Base-by-base conservation (phyloP, 2,797 vertebrate species). In the Esox masquinongy region DNA sequence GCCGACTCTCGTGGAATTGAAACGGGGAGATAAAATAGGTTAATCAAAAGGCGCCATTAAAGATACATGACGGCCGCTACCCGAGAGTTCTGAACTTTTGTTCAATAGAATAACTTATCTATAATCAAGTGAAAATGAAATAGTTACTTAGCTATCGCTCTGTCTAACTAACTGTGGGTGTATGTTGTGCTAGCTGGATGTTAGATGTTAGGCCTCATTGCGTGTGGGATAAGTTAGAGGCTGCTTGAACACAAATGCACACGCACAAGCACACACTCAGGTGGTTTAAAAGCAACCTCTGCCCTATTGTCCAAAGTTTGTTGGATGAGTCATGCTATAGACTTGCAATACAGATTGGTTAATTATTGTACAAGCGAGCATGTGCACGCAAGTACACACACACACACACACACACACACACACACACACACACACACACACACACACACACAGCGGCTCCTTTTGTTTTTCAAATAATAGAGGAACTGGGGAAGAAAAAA, bases 1-100 rank as follows among this genome's bases (percentile, higher is more conserved):
- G 72, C 68, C 24, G 78, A 76, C 74, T 72, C 68, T 47, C 8
- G 74, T 63, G 75, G 77, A 78, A 77, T 76, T 69, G 73, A 85
- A 83, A 82, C 53, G 50, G 53, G 66, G 47, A 77, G 77, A 78
- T 78, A 82, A 72, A 80, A 79, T 74, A 71, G 70, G 24, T 77
- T 75, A 73, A 83, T 82, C 78, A 76, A 76, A 83, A 67, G 73
- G 63, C 53, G 59, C 59, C 59, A 73, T 80, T 82, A 78, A 79
- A 75, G 64, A 77, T 77, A 83, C 79, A 73, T 73, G 73, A 36
- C 53, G 24, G 66, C 14, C 66, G 22, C 26, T 56, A 11, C 24
- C 0, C 4, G 17, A 47, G n/a, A 22, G 39, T 74, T 76, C 49
- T 50, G 31, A n/a, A 56, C 47, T 59, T 26, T 31, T 43, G 49